Percentiles rank a stretch among this genome's conserved stretches.
phyloP scores from a whole-genome alignment of 2,888 invertebrate genomes.

The Nomada lathburiana region DNA sequence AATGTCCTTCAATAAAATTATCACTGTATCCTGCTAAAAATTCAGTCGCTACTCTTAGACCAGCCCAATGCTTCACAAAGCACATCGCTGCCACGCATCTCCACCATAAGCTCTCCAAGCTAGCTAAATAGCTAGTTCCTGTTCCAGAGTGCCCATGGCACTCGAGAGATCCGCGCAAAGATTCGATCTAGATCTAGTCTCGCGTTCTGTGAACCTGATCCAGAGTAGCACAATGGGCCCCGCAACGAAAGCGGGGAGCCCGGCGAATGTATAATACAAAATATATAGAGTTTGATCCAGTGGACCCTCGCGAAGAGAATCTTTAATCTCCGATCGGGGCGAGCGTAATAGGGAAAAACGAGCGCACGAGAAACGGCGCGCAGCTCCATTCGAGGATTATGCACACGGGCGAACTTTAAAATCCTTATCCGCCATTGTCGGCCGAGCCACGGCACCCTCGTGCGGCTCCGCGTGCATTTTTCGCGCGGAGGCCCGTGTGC shows the following conservation, averaged over 20 bases:
- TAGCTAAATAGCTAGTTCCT: constrained; percentile 2
- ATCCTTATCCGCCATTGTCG: constrained; percentile 38
- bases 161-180: constrained; percentile 12
- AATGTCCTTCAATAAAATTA: too few species aligned
- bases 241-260: constrained; percentile 77
- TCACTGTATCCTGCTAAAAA: too few species aligned
- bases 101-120: too few species aligned
- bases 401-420: constrained; percentile 47
- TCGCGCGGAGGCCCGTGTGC: constrained; percentile 2
- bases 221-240: constrained; percentile 73
- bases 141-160: not conserved
- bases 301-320: constrained; percentile 53
- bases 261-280: constrained; percentile 77
- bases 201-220: constrained; percentile 30
- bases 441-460: not conserved
- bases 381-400: constrained; percentile 47
- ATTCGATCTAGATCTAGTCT: constrained; percentile 54
- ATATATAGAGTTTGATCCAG: constrained; percentile 71
- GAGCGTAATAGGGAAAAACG: constrained; percentile 45
- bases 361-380: constrained; percentile 37
- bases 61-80: too few species aligned
- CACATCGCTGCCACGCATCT: too few species aligned
- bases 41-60: too few species aligned
- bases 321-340: constrained; percentile 56
- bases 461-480: constrained; percentile 6